Conservation (phyloP, 2,888 invertebrate genomes). For the Notocelia uddmanniana region DNA sequence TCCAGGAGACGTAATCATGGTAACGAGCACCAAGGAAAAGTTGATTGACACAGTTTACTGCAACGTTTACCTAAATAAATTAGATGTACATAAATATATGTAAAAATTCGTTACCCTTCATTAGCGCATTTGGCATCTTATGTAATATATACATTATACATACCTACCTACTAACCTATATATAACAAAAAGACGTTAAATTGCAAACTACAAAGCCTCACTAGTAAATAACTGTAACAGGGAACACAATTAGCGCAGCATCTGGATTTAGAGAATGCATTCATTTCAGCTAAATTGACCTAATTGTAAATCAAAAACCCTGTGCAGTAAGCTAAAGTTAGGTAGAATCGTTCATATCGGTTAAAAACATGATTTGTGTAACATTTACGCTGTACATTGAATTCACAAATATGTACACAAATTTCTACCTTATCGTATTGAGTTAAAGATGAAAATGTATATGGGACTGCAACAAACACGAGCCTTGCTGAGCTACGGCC, state of each 20-base stretch:
- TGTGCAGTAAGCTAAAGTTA: neutral
- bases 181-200: too few relatives aligned
- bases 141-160: too few relatives aligned
- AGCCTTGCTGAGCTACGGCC: conserved; percentile 23
- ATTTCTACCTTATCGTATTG: neutral
- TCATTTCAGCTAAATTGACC: conserved; percentile 1
- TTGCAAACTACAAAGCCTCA: too few relatives aligned
- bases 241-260: neutral
- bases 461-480: neutral
- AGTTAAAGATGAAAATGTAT: conserved; percentile 5
- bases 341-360: neutral
- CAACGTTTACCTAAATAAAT: too few relatives aligned
- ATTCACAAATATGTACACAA: neutral
- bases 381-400: neutral
- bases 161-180: too few relatives aligned
- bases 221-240: neutral
- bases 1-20: too few relatives aligned
- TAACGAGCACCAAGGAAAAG: too few relatives aligned
- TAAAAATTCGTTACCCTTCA: too few relatives aligned
- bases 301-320: conserved; percentile 1
- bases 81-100: too few relatives aligned
- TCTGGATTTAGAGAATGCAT: neutral
- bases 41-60: too few relatives aligned
- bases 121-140: too few relatives aligned
- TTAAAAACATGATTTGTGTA: neutral